Evolutionary conservation across 2,888 invertebrate genomes (phyloP), one percentile per base, ranked within the genome.

Genomic region (Micoletzkya japonica): DNA sequence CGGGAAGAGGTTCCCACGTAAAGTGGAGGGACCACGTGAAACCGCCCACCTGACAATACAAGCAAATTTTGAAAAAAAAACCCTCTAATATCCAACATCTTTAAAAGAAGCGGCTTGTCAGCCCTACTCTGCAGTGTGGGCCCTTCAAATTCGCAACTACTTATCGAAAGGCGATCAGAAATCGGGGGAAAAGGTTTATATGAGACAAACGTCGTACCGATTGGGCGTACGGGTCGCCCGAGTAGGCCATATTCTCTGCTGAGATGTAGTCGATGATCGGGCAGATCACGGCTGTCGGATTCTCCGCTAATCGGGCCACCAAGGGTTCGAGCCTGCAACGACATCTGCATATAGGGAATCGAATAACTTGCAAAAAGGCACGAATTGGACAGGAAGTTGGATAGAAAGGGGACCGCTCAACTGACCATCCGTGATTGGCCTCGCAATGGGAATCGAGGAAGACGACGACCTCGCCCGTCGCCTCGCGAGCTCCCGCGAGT

Each of bases 211-310:
- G 10, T 14, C 63, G 26, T 0, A 75, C 76, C 10, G 79, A 72
- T 26, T 73, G 70, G 2, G 73, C 71, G 37, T 70, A 72, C 1
- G 73, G 71, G 60, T 73, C 77, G 10, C 77, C 79, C 26, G 68
- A 90, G 87, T 93, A 93, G 83, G 90, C 90, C 86, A 94, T 90
- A 61, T 90, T 91, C 77, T 90, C 89, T 74, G 92, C 91, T 86
- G 92, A 92, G 80, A 97, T 94, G 70, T 93, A 92, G 88, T 97
- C 97, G 77, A 97, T 97, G 80, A 95, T 93, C 58, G 97, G 97
- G 81, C 94, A 93, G 68, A 94, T 88, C 10, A 95, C 92, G 14
- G 92, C 91, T 36, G 90, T 90, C 0, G 90, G 88, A 39, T 92
- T 90, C 77, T 93, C 91, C 87, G 92, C 91, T 84, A 96, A 92